These are phyloP conservation scores for Halesus radiatus DNA, from an alignment of 1,140 invertebrate genomes.

Conservation along the genomic window DNA sequence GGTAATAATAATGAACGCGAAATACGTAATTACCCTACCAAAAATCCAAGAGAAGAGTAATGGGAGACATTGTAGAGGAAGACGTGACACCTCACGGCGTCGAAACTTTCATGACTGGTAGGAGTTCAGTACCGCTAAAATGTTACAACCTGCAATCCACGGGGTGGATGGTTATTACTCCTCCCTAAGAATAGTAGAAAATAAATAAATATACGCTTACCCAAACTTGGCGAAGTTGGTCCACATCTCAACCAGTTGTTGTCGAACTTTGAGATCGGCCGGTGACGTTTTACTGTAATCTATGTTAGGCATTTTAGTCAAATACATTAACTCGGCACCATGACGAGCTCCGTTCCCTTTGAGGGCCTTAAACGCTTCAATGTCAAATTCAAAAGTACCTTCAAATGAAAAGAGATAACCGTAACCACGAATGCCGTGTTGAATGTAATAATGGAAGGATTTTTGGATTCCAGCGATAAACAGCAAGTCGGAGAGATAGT, in stretches of 20 bases:
- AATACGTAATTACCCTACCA: too few species aligned
- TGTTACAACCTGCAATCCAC: too few species aligned
- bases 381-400: slow-evolving; percentile 64
- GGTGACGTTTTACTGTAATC: slow-evolving; percentile 56
- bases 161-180: not conserved
- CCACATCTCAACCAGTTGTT: slow-evolving; percentile 67
- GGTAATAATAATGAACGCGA: too few species aligned
- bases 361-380: slow-evolving; percentile 59
- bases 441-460: slow-evolving; percentile 47
- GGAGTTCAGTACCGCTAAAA: too few species aligned
- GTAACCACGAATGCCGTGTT: slow-evolving; percentile 61
- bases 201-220: slow-evolving; percentile 60
- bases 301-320: slow-evolving; percentile 60
- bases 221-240: slow-evolving; percentile 69
- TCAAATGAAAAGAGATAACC: slow-evolving; percentile 67
- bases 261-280: slow-evolving; percentile 60
- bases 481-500: slow-evolving; percentile 65
- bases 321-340: slow-evolving; percentile 64
- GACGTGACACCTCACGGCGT: too few species aligned
- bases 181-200: not conserved
- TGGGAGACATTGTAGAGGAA: too few species aligned
- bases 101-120: too few species aligned
- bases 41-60: too few species aligned
- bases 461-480: slow-evolving; percentile 64
- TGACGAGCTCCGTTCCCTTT: slow-evolving; percentile 63